These are phyloP conservation scores for Papilio dardanus DNA, from an alignment of 1,140 invertebrate genomes.

Conservation along the genomic window DNA sequence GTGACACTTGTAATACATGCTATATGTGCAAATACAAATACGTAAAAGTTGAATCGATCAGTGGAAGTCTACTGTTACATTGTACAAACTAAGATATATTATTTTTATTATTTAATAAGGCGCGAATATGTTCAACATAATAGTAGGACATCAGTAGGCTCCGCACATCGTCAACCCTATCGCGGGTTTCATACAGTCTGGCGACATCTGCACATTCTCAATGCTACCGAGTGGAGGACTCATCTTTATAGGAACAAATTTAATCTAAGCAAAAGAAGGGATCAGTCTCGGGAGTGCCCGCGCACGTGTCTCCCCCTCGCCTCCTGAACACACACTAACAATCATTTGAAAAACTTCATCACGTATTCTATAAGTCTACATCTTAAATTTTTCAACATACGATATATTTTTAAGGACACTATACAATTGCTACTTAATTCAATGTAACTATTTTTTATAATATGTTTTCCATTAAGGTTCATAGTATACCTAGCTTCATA, in stretches of 20 bases:
- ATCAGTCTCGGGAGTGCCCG: conserved; percentile 76
- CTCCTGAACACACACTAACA: conserved; percentile 73
- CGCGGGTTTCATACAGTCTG: conserved; percentile 70
- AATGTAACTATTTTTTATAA: not conserved
- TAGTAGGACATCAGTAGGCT: conserved; percentile 61
- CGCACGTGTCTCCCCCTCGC: conserved; percentile 63
- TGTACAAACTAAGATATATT: not conserved
- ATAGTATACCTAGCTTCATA: no score
- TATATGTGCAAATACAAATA: no score
- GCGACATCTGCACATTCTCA: conserved; percentile 76
- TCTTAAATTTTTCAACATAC: conserved; percentile 5
- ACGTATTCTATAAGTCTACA: conserved; percentile 6
- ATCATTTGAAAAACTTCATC: conserved; percentile 73
- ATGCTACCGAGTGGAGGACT: conserved; percentile 73
- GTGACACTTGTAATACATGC: no score
- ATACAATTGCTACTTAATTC: not conserved
- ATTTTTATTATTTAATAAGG: conserved; percentile 9
- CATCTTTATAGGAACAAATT: conserved; percentile 80
- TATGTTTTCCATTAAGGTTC: not conserved
- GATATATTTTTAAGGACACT: not conserved
- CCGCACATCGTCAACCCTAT: conserved; percentile 71
- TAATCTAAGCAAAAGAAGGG: conserved; percentile 78
- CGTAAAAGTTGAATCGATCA: no score
- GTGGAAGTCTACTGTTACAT: no score
- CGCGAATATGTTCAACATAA: conserved; percentile 46